Base-by-base conservation (phyloP, 2,797 vertebrate species). In the Pelobates cultripes region DNA sequence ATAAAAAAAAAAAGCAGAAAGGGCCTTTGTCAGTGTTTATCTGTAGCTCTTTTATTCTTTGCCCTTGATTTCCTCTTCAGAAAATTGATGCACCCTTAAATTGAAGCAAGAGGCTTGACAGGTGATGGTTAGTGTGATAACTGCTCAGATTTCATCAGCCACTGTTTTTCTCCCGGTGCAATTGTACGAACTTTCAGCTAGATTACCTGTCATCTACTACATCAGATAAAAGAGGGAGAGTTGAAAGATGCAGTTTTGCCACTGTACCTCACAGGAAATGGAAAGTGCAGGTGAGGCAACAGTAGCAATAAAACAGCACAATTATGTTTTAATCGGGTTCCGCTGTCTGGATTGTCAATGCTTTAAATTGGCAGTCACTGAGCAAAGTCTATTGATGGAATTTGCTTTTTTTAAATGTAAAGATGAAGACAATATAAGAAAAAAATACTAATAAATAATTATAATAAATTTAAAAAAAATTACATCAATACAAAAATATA, bases 1-100 rank as follows among this genome's bases (percentile, higher is more conserved):
- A 95, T 10, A 51, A 64, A 92, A 95, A 94, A 94, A 92, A 88
- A 89, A 87, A 90, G 93, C 88, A 97, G 95, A 97, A 95, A 96
- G 94, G 94, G 95, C 95, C 95, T 97, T 99, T 99, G 96, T 97
- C 96, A 96, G 95, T 96, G 96, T 98, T 99, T 98, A 97, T 98
- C 96, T 96, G 95, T 92, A 94, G 93, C 92, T 93, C 96, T 97
- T 97, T 98, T 97, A 97, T 97, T 96, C 95, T 96, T 96, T 94
- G 95, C 94, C 96, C 96, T 98, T 99, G 97, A 97, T 97, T 98
- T 99, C 96, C 96, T 99, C 97, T 98, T 98, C 97, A 97, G 97
- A 98, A 99, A 98, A 99, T 97, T 97, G 96, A 98, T 98, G 96
- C 94, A 93, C 96, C 96, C 95, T 97, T 97, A 98, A 97, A 98